phyloP scores from a whole-genome alignment of 2,888 invertebrate genomes.

The Syrista parreyssii region DNA sequence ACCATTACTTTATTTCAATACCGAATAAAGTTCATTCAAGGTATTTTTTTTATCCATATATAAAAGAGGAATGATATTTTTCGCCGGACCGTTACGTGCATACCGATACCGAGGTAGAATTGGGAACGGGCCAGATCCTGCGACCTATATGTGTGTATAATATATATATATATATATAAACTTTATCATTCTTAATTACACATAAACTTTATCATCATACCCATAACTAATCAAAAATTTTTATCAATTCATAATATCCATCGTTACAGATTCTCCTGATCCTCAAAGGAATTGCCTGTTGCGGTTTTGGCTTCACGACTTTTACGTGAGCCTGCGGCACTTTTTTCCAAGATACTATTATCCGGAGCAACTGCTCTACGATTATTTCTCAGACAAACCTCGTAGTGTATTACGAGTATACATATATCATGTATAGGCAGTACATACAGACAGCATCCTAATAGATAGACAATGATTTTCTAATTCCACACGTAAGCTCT shows the following conservation, averaged over 20 bases:
- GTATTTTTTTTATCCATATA: neutral
- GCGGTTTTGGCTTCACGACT: neutral
- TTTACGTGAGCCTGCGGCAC: neutral
- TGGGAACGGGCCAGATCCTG: conserved; percentile 4
- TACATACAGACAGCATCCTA: no score
- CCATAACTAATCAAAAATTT: neutral
- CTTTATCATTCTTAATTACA: neutral
- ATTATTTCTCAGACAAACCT: neutral
- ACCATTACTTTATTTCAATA: neutral
- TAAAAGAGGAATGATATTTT: neutral
- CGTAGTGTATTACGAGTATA: neutral
- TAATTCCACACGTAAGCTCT: no score
- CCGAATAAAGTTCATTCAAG: neutral
- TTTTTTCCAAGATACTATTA: neutral
- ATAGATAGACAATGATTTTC: no score
- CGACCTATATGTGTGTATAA: neutral
- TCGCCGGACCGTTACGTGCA: neutral
- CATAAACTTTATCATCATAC: neutral
- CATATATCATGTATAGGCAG: no score
- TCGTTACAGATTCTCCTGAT: neutral
- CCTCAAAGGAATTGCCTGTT: neutral
- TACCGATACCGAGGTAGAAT: neutral
- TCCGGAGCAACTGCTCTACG: neutral
- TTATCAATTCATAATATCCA: neutral
- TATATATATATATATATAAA: no score